Evolutionary conservation across 2,797 vertebrate species (phyloP).

Genomic region (Peromyscus attwateri): DNA sequence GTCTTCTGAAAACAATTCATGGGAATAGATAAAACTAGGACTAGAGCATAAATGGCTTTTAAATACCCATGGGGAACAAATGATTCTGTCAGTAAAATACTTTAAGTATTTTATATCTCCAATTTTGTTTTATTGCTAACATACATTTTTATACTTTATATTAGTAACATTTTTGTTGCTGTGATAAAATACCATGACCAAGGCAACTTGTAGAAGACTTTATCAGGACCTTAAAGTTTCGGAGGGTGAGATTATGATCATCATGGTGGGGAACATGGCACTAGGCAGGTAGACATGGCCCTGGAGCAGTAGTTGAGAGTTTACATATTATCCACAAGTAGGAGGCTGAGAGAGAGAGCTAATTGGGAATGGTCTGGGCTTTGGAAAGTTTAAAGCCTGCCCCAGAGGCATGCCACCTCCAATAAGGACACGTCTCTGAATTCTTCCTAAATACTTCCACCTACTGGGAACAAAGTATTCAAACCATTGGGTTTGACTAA

Average conservation of each 20-base stretch:
- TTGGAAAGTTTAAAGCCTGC: background rate
- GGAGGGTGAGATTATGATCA: no score
- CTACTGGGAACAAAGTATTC: background rate
- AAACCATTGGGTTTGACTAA: background rate
- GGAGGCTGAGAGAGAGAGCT: background rate
- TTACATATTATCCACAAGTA: background rate
- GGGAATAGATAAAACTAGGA: background rate
- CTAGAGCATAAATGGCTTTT: background rate
- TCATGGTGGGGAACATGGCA: background rate
- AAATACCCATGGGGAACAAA: background rate
- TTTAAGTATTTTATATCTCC: background rate
- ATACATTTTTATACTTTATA: background rate
- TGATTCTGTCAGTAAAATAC: background rate
- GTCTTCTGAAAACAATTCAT: background rate
- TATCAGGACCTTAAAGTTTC: background rate
- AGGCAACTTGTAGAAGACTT: no score
- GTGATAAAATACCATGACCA: background rate
- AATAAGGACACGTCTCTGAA: background rate
- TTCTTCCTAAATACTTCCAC: background rate
- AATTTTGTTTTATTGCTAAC: background rate
- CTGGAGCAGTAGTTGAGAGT: background rate
- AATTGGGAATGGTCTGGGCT: background rate
- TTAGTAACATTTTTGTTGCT: background rate
- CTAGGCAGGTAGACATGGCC: background rate
- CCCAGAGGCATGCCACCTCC: no score